phyloP scores from a whole-genome alignment of 2,797 vertebrate species.

The Typhlichthys eigenmanni region DNA sequence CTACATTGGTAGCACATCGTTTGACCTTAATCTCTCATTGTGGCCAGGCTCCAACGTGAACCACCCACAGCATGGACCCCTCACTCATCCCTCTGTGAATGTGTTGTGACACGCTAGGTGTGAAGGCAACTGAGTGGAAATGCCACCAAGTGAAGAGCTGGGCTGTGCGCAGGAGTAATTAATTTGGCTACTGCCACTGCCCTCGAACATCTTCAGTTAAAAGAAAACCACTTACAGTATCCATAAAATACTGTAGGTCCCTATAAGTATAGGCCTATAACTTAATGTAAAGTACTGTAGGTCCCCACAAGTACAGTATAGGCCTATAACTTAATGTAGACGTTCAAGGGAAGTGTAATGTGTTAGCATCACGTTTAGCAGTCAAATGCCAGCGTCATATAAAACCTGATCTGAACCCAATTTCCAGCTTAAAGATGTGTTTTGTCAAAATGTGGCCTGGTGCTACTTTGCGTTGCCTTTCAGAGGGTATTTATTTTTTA shows the following conservation, averaged over 20 bases:
- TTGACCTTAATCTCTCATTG: conserved; percentile 20
- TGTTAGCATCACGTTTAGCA: not conserved
- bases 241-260: not conserved
- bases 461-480: conserved; percentile 19
- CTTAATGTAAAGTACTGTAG: too few relatives aligned
- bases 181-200: not conserved
- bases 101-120: conserved; percentile 8
- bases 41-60: conserved; percentile 13
- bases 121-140: conserved; percentile 11
- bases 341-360: not conserved
- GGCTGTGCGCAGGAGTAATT: not conserved
- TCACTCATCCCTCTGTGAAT: conserved; percentile 7
- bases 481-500: conserved; percentile 28
- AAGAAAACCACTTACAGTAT: not conserved
- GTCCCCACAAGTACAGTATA: too few relatives aligned
- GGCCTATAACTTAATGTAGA: too few relatives aligned
- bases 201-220: not conserved
- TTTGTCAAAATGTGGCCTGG: conserved; percentile 6
- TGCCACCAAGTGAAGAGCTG: not conserved
- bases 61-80: not conserved
- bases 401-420: conserved; percentile 8
- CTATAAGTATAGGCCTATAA: not conserved
- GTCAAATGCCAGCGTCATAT: not conserved
- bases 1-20: not conserved
- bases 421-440: conserved; percentile 2